Conservation (phyloP, 1,140 invertebrate species). For the Diachasma alloeum region DNA sequence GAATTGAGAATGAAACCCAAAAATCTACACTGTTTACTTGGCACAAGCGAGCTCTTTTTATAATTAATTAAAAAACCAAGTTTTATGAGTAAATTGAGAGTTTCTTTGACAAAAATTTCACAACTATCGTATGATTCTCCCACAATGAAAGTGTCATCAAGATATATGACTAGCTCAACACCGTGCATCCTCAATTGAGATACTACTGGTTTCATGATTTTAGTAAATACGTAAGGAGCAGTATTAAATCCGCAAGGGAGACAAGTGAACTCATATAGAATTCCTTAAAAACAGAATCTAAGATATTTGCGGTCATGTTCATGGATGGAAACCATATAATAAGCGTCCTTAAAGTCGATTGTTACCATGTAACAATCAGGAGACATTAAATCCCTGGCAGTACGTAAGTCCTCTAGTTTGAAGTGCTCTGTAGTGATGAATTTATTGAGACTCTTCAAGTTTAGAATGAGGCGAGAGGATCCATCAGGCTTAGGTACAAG, state of each 20-base stretch:
- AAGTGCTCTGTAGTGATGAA: not conserved
- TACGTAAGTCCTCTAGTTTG: slow-evolving; percentile 19
- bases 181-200: slow-evolving; percentile 7
- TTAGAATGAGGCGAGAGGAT: no score
- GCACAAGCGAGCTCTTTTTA: slow-evolving; percentile 10
- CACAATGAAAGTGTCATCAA: slow-evolving; percentile 22
- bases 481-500: no score
- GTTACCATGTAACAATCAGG: slow-evolving; percentile 4
- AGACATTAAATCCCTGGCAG: not conserved
- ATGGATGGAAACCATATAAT: not conserved
- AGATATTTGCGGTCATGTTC: slow-evolving; percentile 8
- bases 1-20: slow-evolving; percentile 12
- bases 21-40: slow-evolving; percentile 8
- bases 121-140: not conserved
- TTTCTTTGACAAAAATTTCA: not conserved
- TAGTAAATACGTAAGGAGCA: slow-evolving; percentile 39
- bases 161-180: slow-evolving; percentile 6
- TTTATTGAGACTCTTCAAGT: no score
- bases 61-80: slow-evolving; percentile 15
- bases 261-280: slow-evolving; percentile 17
- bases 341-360: no score
- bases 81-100: not conserved
- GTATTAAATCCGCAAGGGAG: slow-evolving; percentile 19
- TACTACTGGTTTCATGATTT: slow-evolving; percentile 40
- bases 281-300: slow-evolving; percentile 6